These are phyloP conservation scores for Crypturellus tataupa DNA, from an alignment of 2,797 vertebrate species.

Conservation along the genomic window DNA sequence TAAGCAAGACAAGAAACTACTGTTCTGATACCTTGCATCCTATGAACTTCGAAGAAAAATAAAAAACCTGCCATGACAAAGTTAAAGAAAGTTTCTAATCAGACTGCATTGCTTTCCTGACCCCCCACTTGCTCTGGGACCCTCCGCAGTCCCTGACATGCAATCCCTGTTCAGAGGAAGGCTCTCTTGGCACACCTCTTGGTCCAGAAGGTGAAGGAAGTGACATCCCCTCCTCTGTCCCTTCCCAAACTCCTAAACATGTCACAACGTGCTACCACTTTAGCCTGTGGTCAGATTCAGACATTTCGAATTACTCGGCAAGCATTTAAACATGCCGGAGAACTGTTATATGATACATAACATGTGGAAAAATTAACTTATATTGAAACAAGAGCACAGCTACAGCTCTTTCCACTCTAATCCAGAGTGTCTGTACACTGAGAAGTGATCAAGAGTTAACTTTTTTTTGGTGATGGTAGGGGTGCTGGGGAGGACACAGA, in stretches of 20 bases:
- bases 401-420: background rate
- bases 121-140: background rate
- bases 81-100: background rate
- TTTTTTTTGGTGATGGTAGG: background rate
- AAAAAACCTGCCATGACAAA: too few species aligned
- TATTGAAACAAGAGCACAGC: background rate
- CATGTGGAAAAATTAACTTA: background rate
- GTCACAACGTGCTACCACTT: background rate
- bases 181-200: background rate
- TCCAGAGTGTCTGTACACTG: background rate
- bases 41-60: background rate
- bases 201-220: background rate
- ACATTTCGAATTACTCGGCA: conserved; percentile 41
- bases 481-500: background rate
- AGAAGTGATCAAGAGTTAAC: background rate
- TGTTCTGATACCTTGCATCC: background rate
- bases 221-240: background rate
- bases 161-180: background rate
- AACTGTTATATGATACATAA: background rate
- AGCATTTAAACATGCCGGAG: conserved; percentile 5
- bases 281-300: background rate
- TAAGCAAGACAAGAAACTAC: background rate
- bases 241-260: background rate
- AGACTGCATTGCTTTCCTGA: background rate
- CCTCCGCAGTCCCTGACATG: background rate